A percentile compares a stretch with the other conserved stretches of the same genome.
Evolutionary conservation across 2,113 vertebrate species (phyloP).

Genomic region (Telmatochromis sp.): DNA sequence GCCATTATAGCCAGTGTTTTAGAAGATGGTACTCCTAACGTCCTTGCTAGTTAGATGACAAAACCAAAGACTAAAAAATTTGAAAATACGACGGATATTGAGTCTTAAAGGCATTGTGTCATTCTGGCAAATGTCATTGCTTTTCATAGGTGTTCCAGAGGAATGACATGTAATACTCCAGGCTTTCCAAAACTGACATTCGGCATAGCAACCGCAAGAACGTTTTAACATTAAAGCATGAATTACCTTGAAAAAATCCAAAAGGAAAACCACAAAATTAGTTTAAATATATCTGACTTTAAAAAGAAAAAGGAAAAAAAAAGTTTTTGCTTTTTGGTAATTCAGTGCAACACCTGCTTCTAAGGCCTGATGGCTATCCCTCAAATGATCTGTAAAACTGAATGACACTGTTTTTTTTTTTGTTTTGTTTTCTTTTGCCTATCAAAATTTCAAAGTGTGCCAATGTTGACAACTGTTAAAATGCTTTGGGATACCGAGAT

Average conservation of each 20-base stretch:
- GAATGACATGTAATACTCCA: background rate
- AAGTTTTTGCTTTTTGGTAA: background rate
- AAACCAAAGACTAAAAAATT: background rate
- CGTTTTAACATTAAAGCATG: background rate
- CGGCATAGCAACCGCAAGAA: background rate
- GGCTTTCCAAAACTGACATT: background rate
- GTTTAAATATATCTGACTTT: background rate
- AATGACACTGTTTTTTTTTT: background rate
- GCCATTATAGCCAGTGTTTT: background rate
- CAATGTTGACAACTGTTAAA: slow-evolving; percentile 4
- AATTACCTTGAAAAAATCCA: background rate
- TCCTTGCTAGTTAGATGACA: background rate
- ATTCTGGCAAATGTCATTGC: background rate
- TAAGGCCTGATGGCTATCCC: background rate
- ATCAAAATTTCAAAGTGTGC: background rate
- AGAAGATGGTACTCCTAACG: background rate
- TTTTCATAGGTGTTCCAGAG: background rate
- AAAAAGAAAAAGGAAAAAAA: fast-evolving
- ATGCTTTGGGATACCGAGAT: background rate
- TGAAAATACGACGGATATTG: background rate
- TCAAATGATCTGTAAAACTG: background rate
- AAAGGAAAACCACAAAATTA: background rate
- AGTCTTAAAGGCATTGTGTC: background rate
- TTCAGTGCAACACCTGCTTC: background rate
- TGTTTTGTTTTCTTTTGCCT: background rate